Evolutionary conservation across 2,797 vertebrate genomes (phyloP).

Genomic region (Falco concolor): DNA sequence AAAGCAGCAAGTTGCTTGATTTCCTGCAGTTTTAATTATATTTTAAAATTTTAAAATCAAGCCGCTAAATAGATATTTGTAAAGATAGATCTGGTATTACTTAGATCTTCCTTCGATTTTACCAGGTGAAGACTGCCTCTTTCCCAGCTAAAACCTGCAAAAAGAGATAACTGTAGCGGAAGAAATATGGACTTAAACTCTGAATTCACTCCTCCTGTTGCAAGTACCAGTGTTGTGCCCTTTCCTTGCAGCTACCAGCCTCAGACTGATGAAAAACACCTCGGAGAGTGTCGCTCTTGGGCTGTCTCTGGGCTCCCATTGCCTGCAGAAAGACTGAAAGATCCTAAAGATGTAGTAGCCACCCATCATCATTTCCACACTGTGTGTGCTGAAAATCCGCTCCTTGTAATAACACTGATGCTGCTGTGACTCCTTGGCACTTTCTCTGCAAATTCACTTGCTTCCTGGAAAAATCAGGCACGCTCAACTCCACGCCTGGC

Average conservation of each 20-base stretch:
- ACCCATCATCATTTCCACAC: not conserved
- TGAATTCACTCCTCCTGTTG: not conserved
- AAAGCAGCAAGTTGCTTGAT: not conserved
- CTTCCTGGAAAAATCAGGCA: conserved; percentile 47
- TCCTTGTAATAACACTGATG: not conserved
- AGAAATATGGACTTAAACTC: not conserved
- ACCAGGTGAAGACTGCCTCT: not conserved
- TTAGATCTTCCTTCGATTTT: not conserved
- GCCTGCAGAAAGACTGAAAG: not conserved
- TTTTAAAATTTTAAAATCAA: not conserved
- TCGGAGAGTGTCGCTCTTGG: not conserved
- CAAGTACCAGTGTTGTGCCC: not conserved
- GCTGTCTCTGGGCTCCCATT: not conserved
- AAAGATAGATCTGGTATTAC: not conserved
- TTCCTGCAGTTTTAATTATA: not conserved
- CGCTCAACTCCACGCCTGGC: not conserved
- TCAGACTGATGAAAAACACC: not conserved
- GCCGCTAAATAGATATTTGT: not conserved
- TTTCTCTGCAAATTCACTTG: conserved; percentile 37
- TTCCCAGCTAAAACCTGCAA: not conserved
- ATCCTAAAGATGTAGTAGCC: not conserved
- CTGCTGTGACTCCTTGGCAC: conserved; percentile 18
- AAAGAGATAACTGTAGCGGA: not conserved
- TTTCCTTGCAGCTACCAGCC: not conserved
- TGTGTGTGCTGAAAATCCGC: not conserved